Conservation (phyloP, 2,113 vertebrate species). For the Myanophis thanlyinensis region DNA sequence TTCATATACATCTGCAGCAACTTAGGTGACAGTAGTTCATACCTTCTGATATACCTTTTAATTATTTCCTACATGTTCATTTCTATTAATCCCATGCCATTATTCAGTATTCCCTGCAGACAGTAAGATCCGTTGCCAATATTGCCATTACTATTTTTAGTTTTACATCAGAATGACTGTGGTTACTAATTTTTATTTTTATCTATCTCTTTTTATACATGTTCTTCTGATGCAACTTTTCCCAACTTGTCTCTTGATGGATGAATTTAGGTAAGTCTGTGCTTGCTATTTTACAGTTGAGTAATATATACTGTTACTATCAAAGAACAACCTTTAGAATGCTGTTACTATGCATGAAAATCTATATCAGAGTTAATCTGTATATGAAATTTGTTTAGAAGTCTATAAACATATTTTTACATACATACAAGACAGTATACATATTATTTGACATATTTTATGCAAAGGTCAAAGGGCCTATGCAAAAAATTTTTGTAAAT, state of each 20-base stretch:
- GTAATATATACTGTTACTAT: background rate
- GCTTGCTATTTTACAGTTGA: background rate
- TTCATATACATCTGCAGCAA: background rate
- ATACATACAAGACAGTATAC: background rate
- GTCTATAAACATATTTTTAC: background rate
- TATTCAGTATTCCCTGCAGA: background rate
- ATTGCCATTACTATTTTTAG: background rate
- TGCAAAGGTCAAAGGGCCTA: background rate
- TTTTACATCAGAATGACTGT: background rate
- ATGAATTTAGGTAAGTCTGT: conserved; percentile 50
- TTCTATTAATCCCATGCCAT: background rate
- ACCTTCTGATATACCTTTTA: background rate
- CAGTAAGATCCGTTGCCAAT: background rate
- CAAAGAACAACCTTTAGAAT: background rate
- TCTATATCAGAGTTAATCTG: background rate
- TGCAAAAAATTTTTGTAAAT: background rate
- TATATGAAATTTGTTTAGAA: background rate
- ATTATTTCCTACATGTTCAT: background rate
- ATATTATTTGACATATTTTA: background rate
- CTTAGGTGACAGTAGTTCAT: background rate
- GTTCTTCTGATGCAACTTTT: conserved; percentile 18
- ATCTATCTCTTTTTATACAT: conserved; percentile 32
- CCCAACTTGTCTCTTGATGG: background rate
- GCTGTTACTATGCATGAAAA: background rate
- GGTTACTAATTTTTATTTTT: conserved; percentile 31